Percentiles rank a stretch among this genome's conserved stretches.
Conservation (phyloP, 92 coral and sea anemone genomes). For the Parazoanthus darwini region DNA sequence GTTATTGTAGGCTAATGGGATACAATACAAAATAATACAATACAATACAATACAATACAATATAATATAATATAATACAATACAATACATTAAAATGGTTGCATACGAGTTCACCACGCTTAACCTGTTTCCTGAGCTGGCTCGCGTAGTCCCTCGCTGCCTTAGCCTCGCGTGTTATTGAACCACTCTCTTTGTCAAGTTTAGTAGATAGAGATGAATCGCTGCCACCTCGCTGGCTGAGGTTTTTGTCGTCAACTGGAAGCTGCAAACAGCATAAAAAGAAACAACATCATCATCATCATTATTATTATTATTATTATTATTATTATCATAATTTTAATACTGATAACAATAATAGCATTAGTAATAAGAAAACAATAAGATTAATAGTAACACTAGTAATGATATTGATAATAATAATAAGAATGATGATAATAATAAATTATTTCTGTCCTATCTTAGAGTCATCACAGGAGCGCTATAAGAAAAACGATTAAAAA, state of each 20-base stretch:
- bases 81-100: too few species aligned
- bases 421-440: too few species aligned
- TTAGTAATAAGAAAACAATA: not conserved
- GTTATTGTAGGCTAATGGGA: too few species aligned
- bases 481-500: too few species aligned
- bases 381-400: too few species aligned
- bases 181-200: conserved; percentile 21
- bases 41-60: too few species aligned
- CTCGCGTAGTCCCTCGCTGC: conserved; percentile 60
- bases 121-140: conserved; percentile 82
- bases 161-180: conserved; percentile 48
- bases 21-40: too few species aligned
- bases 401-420: too few species aligned
- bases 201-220: conserved; percentile 38
- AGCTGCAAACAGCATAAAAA: conserved; percentile 28
- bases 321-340: not conserved
- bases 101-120: not conserved
- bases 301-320: not conserved
- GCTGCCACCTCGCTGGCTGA: conserved; percentile 6
- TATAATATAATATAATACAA: too few species aligned
- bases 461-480: too few species aligned
- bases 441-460: too few species aligned
- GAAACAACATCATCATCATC: not conserved
- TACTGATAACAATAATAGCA: not conserved
- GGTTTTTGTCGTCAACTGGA: conserved; percentile 40